Evolutionary conservation across 2,113 vertebrate species (phyloP).

Genomic region (Perognathus longimembris): DNA sequence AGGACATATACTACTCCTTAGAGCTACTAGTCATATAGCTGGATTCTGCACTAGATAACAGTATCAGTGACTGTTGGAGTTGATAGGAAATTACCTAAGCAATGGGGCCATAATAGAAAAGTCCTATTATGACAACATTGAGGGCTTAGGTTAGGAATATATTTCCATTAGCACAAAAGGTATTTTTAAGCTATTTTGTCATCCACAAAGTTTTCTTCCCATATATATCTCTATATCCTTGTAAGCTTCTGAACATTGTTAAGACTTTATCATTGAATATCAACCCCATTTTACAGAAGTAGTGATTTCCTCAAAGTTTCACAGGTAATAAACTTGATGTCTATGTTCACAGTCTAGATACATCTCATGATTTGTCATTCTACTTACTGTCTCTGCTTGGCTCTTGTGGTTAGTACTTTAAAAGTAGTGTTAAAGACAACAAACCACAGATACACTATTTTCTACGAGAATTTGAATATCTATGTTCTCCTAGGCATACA

Average conservation of each 20-base stretch:
- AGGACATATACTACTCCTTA: not conserved
- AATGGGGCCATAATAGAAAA: not conserved
- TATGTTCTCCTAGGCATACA: constrained; percentile 31
- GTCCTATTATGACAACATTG: not conserved
- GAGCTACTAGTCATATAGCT: not conserved
- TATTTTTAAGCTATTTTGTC: constrained; percentile 32
- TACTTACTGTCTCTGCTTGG: not conserved
- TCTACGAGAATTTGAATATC: not conserved
- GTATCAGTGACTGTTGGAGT: not conserved
- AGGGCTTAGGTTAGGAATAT: not conserved
- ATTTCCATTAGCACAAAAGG: constrained; percentile 24
- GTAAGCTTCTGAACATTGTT: not conserved
- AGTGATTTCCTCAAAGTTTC: constrained; percentile 37
- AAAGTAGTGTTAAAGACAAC: not conserved
- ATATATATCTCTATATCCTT: constrained; percentile 1
- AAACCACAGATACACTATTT: constrained; percentile 7
- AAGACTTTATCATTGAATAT: not conserved
- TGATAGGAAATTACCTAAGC: constrained; percentile 38
- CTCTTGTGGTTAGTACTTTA: not conserved
- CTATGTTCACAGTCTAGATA: not conserved
- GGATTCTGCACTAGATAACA: not conserved
- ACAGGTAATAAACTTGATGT: not conserved
- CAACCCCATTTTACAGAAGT: constrained; percentile 5
- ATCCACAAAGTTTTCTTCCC: not conserved
- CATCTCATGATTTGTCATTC: not conserved